Evolutionary conservation across 2,888 invertebrate species (phyloP), one percentile per base, ranked within the genome.

Genomic region (Agrochola circellaris): DNA sequence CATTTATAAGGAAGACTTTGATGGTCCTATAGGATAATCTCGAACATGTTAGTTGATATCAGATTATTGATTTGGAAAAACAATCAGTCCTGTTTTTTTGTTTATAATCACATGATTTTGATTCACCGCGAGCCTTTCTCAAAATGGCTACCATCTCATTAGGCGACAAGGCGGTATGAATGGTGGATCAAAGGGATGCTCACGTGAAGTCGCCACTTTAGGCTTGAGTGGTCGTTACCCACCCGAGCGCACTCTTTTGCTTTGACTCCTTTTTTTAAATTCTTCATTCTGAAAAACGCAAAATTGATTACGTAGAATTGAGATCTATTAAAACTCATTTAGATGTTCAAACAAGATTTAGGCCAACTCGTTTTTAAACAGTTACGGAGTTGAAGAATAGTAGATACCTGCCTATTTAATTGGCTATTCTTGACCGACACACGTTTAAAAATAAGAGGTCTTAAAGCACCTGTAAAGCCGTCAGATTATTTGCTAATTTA

Each of bases 121-220:
- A 75, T 78, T 78, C 80, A 75, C 69, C 61, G 73, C 77, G 78
- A 81, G 81, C 75, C 77, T 90, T 89, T 89, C 83, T 82, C 81
- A 89, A 92, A 92, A 92, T 90, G 91, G 89, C 91, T 79, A 85
- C 90, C 89, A 91, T 92, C 93, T 95, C 92, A 94, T 94, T 94
- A 94, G 91, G 87, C 90, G 89, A 87, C 90, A 91, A 91, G 92
- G 90, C 89, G 87, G 90, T 89, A 91, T 93, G 92, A 93, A 92
- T 92, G 92, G 88, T 89, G 92, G 95, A 95, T 95, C 95, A 95
- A 95, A 95, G 95, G 89, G 93, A 94, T 93, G 93, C 93, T 94
- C 93, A 91, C 88, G 91, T 91, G 91, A 93, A 93, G 93, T 92
- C 90, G 90, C 92, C 94, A 93, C 94, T 94, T 86, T 81, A 75